Percentiles rank a stretch among this genome's conserved stretches.
Conservation (phyloP, 2,888 invertebrate genomes). For the Monoplex corrugatus region DNA sequence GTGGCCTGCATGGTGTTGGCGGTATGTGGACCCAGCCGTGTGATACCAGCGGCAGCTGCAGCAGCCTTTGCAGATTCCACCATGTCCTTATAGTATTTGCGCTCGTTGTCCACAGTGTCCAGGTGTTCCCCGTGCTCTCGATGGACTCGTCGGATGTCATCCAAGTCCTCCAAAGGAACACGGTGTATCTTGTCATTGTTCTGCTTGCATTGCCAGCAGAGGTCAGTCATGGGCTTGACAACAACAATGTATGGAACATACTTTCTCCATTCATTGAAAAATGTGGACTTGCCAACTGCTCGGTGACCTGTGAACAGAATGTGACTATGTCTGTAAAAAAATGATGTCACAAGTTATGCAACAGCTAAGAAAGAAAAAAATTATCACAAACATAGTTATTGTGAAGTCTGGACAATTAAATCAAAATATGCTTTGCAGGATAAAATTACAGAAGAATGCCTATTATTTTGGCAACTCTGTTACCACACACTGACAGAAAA, state of each 20-base stretch:
- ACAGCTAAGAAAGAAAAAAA: background rate
- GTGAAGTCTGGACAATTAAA: too few species aligned
- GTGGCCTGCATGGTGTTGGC: background rate
- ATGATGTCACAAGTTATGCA: too few species aligned
- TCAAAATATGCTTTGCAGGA: too few species aligned
- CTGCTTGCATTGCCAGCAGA: constrained; percentile 57
- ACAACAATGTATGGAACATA: constrained; percentile 41
- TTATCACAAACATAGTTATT: too few species aligned
- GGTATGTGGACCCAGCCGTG: background rate
- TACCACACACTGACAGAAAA: too few species aligned
- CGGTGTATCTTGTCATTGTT: constrained; percentile 43
- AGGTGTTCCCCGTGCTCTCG: constrained; percentile 26
- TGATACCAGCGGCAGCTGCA: background rate
- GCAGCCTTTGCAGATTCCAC: constrained; percentile 4
- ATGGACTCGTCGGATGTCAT: background rate
- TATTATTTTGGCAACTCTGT: too few species aligned
- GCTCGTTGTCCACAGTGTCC: constrained; percentile 31
- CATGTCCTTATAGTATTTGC: constrained; percentile 19
- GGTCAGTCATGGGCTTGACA: constrained; percentile 51
- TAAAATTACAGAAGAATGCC: too few species aligned
- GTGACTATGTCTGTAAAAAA: too few species aligned
- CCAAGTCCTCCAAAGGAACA: constrained; percentile 29
- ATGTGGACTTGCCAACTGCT: background rate
- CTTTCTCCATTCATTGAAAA: constrained; percentile 32
- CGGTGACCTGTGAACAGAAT: too few species aligned